Base-by-base conservation (phyloP, 1,140 invertebrate genomes). In the Drosophila sechellia region DNA sequence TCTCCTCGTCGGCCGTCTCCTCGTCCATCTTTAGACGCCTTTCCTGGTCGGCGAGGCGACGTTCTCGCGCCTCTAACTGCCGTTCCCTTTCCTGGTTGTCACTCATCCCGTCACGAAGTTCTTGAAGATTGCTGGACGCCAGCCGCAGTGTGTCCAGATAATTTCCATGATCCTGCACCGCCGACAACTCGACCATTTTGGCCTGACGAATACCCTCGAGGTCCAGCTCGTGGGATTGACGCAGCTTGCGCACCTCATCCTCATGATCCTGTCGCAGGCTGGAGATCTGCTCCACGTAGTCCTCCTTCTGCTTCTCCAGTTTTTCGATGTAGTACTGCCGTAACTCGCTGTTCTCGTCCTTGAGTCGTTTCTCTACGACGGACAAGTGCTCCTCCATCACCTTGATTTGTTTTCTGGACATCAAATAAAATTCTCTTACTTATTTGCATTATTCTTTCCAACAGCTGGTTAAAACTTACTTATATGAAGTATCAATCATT, bases 401-500 rank as follows among this genome's bases (percentile, higher is more conserved):
- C 2, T 52, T 52, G 12, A 52, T 72, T 81, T 93, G 93, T 75
- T 94, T 94, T 61, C 93, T 93, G 42, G 10, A 45, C 20, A 20
- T 10, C 20, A 45, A 11, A 20, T 11, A 1, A 11, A 4, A 17
- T 12, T 0, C 0, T 10, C 20, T 45, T 10, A 20, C 0, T 1
- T 0, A 15, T 2, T 17, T 4, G 10, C 8, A 17, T 43, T 43
- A 15, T 10, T 17, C 5, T 39, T 39, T n/a, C 4, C 13, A 22
- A 0, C 20, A 3, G 20, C 20, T 22, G 20, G 2, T 45, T 12
- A 45, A 17, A 45, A 20, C 79, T 85, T 75, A 93, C 93, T 93
- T 94, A 65, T 93, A 93, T 0, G 93, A 93, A 49, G 90, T 84
- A 48, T 94, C 93, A 40, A 94, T 85, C 54, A 94, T 79, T 72